These are phyloP conservation scores for Aphelocoma californica DNA, from an alignment of 2,797 vertebrate species.

Conservation along the genomic window DNA sequence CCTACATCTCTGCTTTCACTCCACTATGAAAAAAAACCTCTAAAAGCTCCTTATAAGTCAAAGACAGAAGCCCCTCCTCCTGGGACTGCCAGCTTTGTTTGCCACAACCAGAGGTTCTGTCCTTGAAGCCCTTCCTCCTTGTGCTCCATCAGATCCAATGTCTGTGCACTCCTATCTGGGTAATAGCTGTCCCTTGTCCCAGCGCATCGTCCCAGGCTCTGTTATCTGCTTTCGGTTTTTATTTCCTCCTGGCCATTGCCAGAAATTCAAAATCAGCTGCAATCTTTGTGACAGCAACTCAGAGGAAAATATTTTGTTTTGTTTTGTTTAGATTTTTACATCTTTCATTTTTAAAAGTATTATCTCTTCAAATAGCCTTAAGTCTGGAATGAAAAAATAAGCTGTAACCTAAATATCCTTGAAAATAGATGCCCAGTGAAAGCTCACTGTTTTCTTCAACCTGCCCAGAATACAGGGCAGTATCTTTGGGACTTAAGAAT, in stretches of 20 bases:
- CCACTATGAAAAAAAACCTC: background rate
- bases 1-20: background rate
- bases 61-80: background rate
- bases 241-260: background rate
- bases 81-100: background rate
- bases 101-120: background rate
- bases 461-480: background rate
- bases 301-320: background rate
- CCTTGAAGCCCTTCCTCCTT: background rate
- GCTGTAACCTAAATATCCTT: background rate
- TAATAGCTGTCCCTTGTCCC: background rate
- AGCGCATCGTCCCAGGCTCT: fast-evolving
- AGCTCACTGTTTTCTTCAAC: background rate
- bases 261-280: background rate
- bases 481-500: background rate
- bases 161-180: background rate
- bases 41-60: background rate
- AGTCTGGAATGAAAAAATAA: background rate
- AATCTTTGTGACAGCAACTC: background rate
- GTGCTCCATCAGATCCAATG: background rate
- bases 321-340: background rate
- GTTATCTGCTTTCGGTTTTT: background rate
- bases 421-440: background rate
- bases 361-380: background rate
- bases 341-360: background rate